These are phyloP conservation scores for Clusia tigrina DNA, from an alignment of 2,888 invertebrate genomes.

Conservation along the genomic window DNA sequence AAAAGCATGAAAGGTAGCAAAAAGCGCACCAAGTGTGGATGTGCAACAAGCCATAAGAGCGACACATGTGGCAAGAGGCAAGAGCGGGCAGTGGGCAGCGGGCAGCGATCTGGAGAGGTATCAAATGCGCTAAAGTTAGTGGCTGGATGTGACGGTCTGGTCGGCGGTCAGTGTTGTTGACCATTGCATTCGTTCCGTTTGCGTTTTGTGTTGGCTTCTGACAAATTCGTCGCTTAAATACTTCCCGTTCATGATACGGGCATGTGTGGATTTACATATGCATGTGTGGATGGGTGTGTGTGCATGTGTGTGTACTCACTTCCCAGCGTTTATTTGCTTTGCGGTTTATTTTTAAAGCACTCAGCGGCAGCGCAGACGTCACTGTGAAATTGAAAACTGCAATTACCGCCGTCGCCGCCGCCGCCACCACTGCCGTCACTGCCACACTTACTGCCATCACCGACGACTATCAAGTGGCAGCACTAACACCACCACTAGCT, in stretches of 20 bases:
- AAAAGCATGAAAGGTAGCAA: neutral
- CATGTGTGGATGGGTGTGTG: neutral
- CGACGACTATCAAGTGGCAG: neutral
- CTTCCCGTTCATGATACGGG: constrained; percentile 14
- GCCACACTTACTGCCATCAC: neutral
- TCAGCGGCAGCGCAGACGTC: neutral
- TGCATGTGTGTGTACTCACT: neutral
- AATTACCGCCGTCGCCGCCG: neutral
- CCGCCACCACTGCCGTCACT: neutral
- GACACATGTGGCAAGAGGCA: neutral
- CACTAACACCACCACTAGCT: neutral
- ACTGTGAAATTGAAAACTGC: neutral
- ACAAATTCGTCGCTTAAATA: constrained; percentile 18
- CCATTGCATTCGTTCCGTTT: constrained; percentile 8
- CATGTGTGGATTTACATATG: neutral
- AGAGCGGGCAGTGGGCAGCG: neutral
- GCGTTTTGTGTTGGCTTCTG: neutral
- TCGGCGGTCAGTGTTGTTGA: neutral
- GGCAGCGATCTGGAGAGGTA: neutral
- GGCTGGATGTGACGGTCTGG: neutral
- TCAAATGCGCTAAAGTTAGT: neutral
- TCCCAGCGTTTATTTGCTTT: neutral
- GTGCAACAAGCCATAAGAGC: neutral
- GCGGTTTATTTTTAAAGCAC: constrained; percentile 5
- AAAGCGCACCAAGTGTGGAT: neutral